These are phyloP conservation scores for Nomada hirtipes DNA, from an alignment of 2,888 invertebrate species.

Conservation along the genomic window DNA sequence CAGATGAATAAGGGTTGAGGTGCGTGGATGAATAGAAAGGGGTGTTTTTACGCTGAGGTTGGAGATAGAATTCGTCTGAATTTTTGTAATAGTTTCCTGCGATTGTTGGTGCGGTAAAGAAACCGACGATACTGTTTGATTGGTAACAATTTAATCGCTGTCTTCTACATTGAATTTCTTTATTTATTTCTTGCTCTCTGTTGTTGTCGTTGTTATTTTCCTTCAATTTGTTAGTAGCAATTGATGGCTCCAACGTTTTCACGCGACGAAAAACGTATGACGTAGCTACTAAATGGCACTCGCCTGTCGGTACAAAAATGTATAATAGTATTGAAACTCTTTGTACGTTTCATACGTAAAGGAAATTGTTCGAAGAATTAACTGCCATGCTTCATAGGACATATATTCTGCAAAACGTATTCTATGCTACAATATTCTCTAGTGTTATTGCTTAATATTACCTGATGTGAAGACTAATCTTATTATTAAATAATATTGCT, in stretches of 20 bases:
- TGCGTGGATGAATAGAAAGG: not conserved
- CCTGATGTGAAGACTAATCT: not conserved
- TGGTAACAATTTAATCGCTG: not conserved
- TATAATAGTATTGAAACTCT: too few species aligned
- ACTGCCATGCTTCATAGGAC: not conserved
- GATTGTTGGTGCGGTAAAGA: too few species aligned
- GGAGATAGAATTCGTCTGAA: not conserved
- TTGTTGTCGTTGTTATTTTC: not conserved
- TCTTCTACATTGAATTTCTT: not conserved
- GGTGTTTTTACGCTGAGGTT: not conserved
- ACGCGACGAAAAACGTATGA: not conserved
- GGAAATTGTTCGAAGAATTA: too few species aligned
- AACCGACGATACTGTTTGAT: slow-evolving; percentile 6
- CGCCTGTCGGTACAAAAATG: too few species aligned
- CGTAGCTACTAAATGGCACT: too few species aligned
- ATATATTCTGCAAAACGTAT: not conserved
- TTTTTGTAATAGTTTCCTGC: not conserved
- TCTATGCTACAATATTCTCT: not conserved
- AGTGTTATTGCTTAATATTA: not conserved
- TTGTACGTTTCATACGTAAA: too few species aligned
- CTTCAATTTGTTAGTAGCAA: not conserved
- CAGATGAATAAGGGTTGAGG: not conserved
- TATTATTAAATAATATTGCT: slow-evolving; percentile 12
- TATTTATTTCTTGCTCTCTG: not conserved
- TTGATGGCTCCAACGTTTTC: not conserved